phyloP scores from a whole-genome alignment of 2,888 invertebrate genomes.

The Toxonevra muliebris region DNA sequence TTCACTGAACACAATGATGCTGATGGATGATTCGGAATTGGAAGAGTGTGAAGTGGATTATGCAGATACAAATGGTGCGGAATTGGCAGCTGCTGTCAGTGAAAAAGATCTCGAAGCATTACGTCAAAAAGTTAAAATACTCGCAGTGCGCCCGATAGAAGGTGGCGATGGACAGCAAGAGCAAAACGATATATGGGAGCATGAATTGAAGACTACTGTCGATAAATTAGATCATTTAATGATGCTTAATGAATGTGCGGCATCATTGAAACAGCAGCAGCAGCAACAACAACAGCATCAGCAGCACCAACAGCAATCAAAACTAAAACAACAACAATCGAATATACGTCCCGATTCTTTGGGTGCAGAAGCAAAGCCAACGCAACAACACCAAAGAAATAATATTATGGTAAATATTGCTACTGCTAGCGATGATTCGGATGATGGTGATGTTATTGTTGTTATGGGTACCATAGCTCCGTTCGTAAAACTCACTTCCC shows the following conservation, averaged over 20 bases:
- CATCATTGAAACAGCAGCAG: slow-evolving; percentile 45
- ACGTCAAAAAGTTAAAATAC: slow-evolving; percentile 74
- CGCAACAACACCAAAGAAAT: slow-evolving; percentile 23
- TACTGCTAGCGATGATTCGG: slow-evolving; percentile 28
- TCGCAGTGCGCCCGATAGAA: slow-evolving; percentile 79
- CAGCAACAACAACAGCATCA: slow-evolving; percentile 42
- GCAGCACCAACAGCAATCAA: slow-evolving; percentile 42
- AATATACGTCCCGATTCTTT: slow-evolving; percentile 52
- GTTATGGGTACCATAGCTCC: slow-evolving; percentile 41
- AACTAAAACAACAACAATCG: slow-evolving; percentile 35
- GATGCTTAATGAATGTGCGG: slow-evolving; percentile 70
- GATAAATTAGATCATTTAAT: slow-evolving; percentile 78
- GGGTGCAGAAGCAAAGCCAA: slow-evolving; percentile 56
- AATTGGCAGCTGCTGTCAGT: slow-evolving; percentile 51
- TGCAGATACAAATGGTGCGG: slow-evolving; percentile 42
- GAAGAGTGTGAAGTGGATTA: slow-evolving; percentile 43
- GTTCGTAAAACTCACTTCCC: slow-evolving; percentile 40
- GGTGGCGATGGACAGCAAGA: slow-evolving; percentile 75
- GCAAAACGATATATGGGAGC: slow-evolving; percentile 74
- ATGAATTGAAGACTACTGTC: slow-evolving; percentile 80
- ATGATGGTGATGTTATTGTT: slow-evolving; percentile 32
- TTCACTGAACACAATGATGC: slow-evolving; percentile 34
- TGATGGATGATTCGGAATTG: slow-evolving; percentile 43
- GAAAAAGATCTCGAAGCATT: slow-evolving; percentile 72
- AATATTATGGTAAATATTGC: neutral